phyloP scores from a whole-genome alignment of 2,797 vertebrate genomes.

The Rhincodon typus region DNA sequence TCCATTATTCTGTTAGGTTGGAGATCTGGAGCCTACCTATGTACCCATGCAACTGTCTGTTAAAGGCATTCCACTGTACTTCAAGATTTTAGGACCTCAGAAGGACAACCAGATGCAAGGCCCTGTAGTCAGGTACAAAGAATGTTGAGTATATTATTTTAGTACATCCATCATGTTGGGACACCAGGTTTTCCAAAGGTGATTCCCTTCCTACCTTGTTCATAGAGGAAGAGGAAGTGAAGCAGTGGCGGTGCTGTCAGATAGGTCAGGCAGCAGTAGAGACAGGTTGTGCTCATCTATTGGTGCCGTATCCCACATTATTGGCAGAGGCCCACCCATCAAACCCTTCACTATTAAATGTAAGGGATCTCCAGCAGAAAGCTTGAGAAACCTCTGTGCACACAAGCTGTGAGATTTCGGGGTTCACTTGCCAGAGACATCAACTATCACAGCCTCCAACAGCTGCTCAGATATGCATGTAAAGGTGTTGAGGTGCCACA shows the following conservation, averaged over 20 bases:
- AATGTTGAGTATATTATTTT: neutral
- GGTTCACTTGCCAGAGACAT: neutral
- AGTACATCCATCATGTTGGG: neutral
- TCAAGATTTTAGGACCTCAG: slow-evolving; percentile 68
- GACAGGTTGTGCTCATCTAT: neutral
- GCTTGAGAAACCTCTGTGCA: neutral
- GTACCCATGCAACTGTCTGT: slow-evolving; percentile 75
- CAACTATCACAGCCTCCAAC: neutral
- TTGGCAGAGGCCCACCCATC: neutral
- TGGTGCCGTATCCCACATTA: neutral
- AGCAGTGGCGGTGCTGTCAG: neutral
- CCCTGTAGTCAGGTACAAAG: slow-evolving; percentile 62
- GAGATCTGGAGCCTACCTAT: slow-evolving; percentile 58
- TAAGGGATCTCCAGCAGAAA: no score
- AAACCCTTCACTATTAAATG: neutral
- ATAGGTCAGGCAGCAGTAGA: neutral
- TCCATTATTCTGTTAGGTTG: slow-evolving; percentile 61
- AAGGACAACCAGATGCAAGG: slow-evolving; percentile 53
- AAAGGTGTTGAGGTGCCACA: neutral
- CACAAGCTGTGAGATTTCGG: neutral
- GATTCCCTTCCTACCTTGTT: neutral
- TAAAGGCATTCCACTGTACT: slow-evolving; percentile 81
- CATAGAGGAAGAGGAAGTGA: neutral
- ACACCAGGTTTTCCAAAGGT: neutral
- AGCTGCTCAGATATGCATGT: no score